phyloP scores from a whole-genome alignment of 2,797 vertebrate genomes.

The Acipenser ruthenus region DNA sequence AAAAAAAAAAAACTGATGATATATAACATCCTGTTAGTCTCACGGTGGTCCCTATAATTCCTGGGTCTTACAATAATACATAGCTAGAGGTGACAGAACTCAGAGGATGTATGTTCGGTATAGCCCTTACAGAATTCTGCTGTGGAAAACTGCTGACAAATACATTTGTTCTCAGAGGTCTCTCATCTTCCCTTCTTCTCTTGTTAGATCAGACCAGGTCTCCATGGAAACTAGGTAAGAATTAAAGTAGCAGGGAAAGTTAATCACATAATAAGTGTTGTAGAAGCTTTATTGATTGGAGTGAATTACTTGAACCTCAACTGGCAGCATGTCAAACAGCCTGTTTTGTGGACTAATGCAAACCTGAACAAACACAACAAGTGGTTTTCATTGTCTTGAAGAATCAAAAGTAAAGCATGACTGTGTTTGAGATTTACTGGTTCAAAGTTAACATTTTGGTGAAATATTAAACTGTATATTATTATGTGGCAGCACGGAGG shows the following conservation, averaged over 20 bases:
- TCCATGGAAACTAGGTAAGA: conserved; percentile 18
- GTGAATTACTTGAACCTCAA: conserved; percentile 13
- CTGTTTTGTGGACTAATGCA: neutral
- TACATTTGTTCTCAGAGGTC: neutral
- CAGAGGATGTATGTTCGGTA: no score
- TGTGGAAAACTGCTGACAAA: conserved; percentile 4
- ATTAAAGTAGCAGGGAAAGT: conserved; percentile 12
- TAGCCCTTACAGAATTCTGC: neutral
- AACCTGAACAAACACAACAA: neutral
- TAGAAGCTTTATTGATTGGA: conserved; percentile 12
- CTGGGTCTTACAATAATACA: no score
- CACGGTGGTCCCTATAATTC: no score
- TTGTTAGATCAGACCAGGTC: conserved; percentile 11
- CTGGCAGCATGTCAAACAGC: neutral
- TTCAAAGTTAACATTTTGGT: no score
- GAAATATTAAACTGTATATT: no score
- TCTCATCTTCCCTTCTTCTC: neutral
- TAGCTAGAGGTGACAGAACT: no score
- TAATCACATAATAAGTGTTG: conserved; percentile 18
- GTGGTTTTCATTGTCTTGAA: no score
- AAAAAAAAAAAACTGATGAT: no score
- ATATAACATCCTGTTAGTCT: no score
- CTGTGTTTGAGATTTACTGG: no score
- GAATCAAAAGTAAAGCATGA: no score
- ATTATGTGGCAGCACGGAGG: no score